Evolutionary conservation across 2,888 invertebrate species (phyloP), one percentile per base, ranked within the genome.

Genomic region (Drosophila mayaguana): DNA sequence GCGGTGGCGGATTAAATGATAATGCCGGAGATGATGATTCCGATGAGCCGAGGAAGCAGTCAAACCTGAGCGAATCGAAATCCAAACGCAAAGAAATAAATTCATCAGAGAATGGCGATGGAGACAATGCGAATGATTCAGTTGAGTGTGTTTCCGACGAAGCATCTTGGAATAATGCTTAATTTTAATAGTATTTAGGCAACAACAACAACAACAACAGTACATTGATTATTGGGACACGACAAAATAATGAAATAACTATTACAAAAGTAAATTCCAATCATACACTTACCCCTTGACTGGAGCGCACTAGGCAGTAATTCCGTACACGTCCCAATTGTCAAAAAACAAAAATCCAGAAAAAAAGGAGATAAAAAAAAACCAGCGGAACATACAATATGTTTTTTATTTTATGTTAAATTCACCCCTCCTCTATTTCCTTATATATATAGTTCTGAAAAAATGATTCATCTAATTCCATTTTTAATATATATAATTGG

Each of bases 111-210:
- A 63, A 55, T 11, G 71, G 61, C n/a, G 76, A 69, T 12, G 68
- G 48, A 18, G 72, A 61, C 3, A 53, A 40, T 34, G 66, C 22
- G 0, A 32, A 60, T 1, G 62, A 79, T 28, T 71, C 67, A 36
- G 12, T 68, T 22, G 81, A 83, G 3, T 63, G 61, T 11, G 53
- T 78, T 22, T 81, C 81, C 45, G 81, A 81, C 46, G 81, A 60
- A n/a, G 43, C 57, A 9, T 22, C 63, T 9, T 76, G 53, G 78
- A n/a, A 38, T 8, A 59, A 51, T 28, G 43, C 74, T 28, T 65
- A 73, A 66, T 61, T 54, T 53, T 38, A 53, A 36, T 57, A 42
- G 53, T 59, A 59, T 48, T 50, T 50, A 62, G 51, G 43, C 12
- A 36, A 28, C 7, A 28, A 28, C 28, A 28, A 28, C 28, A 28